Base-by-base conservation (phyloP, 1,140 invertebrate species). In the Zaprionus taronus region DNA sequence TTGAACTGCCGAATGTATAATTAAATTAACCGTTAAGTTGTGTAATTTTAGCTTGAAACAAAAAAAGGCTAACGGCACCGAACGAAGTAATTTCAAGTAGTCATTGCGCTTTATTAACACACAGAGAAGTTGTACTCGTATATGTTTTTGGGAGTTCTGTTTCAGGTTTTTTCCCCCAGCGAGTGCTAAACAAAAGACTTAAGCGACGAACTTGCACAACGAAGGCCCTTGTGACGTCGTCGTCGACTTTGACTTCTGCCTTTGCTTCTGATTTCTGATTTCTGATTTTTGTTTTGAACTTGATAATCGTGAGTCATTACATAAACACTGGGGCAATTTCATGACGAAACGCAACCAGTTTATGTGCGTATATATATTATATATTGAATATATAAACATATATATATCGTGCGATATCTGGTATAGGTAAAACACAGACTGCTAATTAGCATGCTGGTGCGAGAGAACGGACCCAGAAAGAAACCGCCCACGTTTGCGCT, bases 11-110 rank as follows among this genome's bases (percentile, higher is more conserved):
- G 31, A 24, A 62, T 66, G 60, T 58, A 66, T 34, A 77, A 77
- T 73, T 77, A 79, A 69, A 78, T 74, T 51, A 66, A 79, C 76
- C 58, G 76, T 79, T 75, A 79, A 75, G 66, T 75, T 79, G 66
- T 64, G 66, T 64, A 75, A 79, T 77, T 77, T 67, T 26, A 14
- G 22, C 53, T 44, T 71, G 31, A 17, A 62, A 44, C 15, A 57
- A 38, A 51, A 62, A 70, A 44, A n/a, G 53, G 68, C 47, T 62
- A 76, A 72, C 61, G 61, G 68, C 69, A 66, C 57, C 60, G 47
- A 51, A 44, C 34, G 31, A 38, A 24, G 38, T 17, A 36, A 71
- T 60, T 66, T 76, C 53, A 1, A 56, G 47, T 38, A 55, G 70
- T 62, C 63, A 66, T 77, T 65, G 68, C 66, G 53, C 56, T 65